phyloP scores from a whole-genome alignment of 2,888 invertebrate species.

The Acrobasis suavella region DNA sequence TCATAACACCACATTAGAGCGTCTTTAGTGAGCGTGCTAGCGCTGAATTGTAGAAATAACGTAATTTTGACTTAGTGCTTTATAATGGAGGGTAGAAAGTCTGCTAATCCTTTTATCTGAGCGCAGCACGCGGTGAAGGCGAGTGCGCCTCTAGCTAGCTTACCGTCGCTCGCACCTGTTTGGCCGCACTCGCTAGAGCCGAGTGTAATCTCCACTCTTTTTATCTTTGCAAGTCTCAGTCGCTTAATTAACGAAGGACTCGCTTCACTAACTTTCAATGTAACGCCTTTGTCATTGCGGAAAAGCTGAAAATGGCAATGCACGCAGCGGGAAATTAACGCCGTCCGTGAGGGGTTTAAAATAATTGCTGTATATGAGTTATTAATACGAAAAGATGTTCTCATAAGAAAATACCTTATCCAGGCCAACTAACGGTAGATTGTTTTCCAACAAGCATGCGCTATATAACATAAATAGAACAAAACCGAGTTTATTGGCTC shows the following conservation, averaged over 20 bases:
- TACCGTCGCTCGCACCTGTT: slow-evolving; percentile 58
- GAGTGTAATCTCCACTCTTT: slow-evolving; percentile 57
- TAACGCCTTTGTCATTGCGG: slow-evolving; percentile 25
- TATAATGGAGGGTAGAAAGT: slow-evolving; percentile 56
- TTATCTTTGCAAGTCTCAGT: slow-evolving; percentile 55
- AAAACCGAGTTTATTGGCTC: slow-evolving; percentile 17
- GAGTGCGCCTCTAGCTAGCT: slow-evolving; percentile 43
- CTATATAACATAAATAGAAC: slow-evolving; percentile 15
- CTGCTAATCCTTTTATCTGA: slow-evolving; percentile 73
- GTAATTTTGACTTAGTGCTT: slow-evolving; percentile 36
- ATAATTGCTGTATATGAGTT: background rate
- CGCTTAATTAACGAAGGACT: slow-evolving; percentile 57
- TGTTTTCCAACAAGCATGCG: slow-evolving; percentile 9
- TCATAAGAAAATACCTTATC: background rate
- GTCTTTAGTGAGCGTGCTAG: slow-evolving; percentile 17
- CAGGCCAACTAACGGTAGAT: slow-evolving; percentile 6
- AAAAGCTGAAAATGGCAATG: slow-evolving; percentile 3
- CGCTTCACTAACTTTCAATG: slow-evolving; percentile 43
- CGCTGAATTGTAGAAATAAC: slow-evolving; percentile 32
- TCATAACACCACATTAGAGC: background rate
- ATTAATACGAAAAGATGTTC: background rate
- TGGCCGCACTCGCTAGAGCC: slow-evolving; percentile 50
- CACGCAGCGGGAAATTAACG: background rate
- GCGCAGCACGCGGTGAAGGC: slow-evolving; percentile 61
- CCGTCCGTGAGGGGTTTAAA: background rate